phyloP scores from a whole-genome alignment of 2,888 invertebrate species.

The Vanessa cardui region DNA sequence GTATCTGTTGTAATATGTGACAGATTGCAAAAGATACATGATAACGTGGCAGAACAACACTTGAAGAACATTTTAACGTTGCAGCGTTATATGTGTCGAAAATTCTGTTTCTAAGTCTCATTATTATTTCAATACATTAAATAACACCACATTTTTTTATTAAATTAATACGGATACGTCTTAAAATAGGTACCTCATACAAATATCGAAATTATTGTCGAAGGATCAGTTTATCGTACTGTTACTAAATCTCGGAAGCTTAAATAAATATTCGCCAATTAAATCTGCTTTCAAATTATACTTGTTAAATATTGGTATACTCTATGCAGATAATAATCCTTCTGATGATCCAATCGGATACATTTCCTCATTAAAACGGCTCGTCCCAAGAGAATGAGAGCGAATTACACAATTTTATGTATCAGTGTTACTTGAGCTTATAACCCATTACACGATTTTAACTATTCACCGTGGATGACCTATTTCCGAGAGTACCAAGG shows the following conservation, averaged over 20 bases:
- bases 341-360: conserved; percentile 19
- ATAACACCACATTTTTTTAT: too few species aligned
- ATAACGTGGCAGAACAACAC: not conserved
- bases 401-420: conserved; percentile 33
- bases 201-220: not conserved
- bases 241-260: conserved; percentile 3
- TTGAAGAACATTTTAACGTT: too few species aligned
- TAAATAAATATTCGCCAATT: not conserved
- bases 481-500: conserved; percentile 60
- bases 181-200: not conserved
- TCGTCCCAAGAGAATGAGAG: conserved; percentile 16
- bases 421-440: conserved; percentile 37
- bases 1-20: conserved; percentile 10
- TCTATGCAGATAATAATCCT: not conserved
- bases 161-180: too few species aligned
- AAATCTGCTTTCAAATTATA: not conserved
- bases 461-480: conserved; percentile 67
- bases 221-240: not conserved
- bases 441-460: conserved; percentile 62
- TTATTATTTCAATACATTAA: too few species aligned
- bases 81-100: too few species aligned
- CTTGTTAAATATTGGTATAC: not conserved
- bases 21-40: not conserved
- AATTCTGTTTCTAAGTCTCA: too few species aligned
- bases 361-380: conserved; percentile 32